Evolutionary conservation across 2,797 vertebrate genomes (phyloP).

Genomic region (Gymnothorax reevesii): DNA sequence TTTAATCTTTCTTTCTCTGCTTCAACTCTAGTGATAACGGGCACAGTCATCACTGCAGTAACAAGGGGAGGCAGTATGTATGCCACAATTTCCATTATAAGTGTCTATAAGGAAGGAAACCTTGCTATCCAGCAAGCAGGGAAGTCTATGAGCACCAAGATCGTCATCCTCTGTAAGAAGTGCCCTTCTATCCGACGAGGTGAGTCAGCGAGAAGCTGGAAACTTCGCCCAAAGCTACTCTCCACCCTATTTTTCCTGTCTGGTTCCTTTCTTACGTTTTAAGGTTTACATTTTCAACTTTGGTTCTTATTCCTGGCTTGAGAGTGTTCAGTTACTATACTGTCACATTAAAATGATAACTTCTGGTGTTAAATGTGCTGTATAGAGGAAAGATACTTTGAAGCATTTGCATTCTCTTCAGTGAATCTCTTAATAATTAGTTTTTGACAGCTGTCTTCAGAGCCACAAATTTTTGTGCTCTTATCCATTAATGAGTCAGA

Average conservation of each 20-base stretch:
- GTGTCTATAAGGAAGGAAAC: slow-evolving; percentile 91
- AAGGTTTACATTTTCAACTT: background rate
- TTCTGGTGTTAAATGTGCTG: background rate
- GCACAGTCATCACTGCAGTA: slow-evolving; percentile 84
- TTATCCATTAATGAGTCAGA: background rate
- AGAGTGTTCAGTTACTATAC: background rate
- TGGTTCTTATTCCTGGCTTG: background rate
- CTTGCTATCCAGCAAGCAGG: slow-evolving; percentile 94
- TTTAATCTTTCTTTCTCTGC: background rate
- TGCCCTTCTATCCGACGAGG: slow-evolving; percentile 92
- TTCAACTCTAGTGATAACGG: slow-evolving; percentile 79
- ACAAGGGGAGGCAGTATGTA: slow-evolving; percentile 82
- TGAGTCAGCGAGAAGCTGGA: slow-evolving; percentile 64
- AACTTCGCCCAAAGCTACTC: background rate
- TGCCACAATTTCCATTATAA: slow-evolving; percentile 90
- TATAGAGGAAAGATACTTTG: background rate
- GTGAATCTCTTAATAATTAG: background rate
- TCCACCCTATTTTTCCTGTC: background rate
- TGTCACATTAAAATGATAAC: background rate
- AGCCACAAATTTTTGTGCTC: background rate
- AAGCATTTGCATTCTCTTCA: background rate
- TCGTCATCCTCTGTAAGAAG: slow-evolving; percentile 89
- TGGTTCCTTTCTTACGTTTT: background rate
- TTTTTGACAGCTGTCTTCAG: background rate
- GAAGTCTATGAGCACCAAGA: slow-evolving; percentile 94